phyloP scores from a whole-genome alignment of 2,113 vertebrate genomes.

The Lepus europaeus region DNA sequence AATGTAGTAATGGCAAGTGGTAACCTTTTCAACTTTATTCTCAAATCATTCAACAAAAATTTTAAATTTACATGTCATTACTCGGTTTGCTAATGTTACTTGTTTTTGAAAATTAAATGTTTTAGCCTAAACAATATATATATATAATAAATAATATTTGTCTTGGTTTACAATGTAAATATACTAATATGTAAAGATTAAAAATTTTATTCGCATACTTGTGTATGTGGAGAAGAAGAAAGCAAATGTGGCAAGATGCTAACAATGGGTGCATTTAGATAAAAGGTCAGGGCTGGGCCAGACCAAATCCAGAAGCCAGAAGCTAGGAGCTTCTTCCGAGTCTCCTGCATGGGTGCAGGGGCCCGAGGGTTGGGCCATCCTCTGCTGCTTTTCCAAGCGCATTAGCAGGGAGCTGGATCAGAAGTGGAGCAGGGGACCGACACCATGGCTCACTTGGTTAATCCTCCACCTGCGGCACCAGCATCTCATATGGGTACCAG shows the following conservation, averaged over 20 bases:
- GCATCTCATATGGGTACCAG: too few species aligned
- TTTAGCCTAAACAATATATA: neutral
- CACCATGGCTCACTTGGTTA: too few species aligned
- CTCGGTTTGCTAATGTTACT: neutral
- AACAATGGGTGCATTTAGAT: neutral
- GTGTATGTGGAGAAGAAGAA: constrained; percentile 2
- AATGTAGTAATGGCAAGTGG: neutral
- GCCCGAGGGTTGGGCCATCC: too few species aligned
- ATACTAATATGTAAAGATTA: neutral
- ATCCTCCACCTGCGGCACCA: too few species aligned
- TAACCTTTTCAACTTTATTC: constrained; percentile 11
- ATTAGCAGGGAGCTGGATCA: too few species aligned
- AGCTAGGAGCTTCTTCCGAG: too few species aligned
- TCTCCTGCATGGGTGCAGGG: too few species aligned
- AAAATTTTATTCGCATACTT: neutral
- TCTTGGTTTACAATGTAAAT: neutral
- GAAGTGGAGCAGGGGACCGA: too few species aligned
- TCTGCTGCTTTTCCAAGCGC: too few species aligned
- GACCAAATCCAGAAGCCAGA: too few species aligned
- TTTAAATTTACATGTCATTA: neutral
- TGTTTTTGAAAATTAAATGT: neutral
- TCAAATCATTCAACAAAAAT: neutral
- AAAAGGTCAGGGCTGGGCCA: neutral
- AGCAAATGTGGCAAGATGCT: neutral
- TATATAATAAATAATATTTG: neutral